Evolutionary conservation across 2,113 vertebrate genomes (phyloP), one percentile per base, ranked within the genome.

Genomic region (Zosterops pallidus): DNA sequence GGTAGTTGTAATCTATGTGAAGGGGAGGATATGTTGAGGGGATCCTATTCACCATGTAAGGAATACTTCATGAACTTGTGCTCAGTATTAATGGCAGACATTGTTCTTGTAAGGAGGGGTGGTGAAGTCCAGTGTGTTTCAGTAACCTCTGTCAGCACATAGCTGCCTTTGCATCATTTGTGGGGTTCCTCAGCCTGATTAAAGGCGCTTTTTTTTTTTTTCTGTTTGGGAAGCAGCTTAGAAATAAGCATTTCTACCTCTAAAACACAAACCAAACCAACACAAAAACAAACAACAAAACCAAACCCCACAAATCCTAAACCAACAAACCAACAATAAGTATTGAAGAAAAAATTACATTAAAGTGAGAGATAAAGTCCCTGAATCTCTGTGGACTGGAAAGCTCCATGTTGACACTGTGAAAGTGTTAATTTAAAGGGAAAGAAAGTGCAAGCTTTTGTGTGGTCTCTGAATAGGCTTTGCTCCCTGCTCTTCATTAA

Each of bases 381-480:
- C 14, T 0, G 0, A 19, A 50, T 33, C 9, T 75, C 37, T 85
- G 22, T 1, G 0, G 41, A 44, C 31, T 76, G 41, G 24, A 35
- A 67, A 74, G 24, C 13, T 78, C 42, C 15, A 14, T 8, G 12
- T 21, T 78, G 52, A 50, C 57, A 19, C 52, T 8, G 12, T 50
- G 7, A 9, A 55, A 71, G 14, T 35, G 33, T 80, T 64, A 50
- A 74, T 78, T 60, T 78, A 63, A 72, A 94, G 25, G 12, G 42
- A 74, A 72, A 72, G 39, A 60, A 19, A 72, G 26, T 18, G 10
- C 18, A 81, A 67, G 21, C 59, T 37, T 86, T 39, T 5, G 6
- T 25, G 9, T 72, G n/a, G 29, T 44, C 59, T 86, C 55, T 20
- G 37, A 74, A 52, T 1, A 62, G 42, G 19, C 31, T 65, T 92